Evolutionary conservation across 2,113 vertebrate genomes (phyloP).

Genomic region (Cyanoramphus novaezelandiae): DNA sequence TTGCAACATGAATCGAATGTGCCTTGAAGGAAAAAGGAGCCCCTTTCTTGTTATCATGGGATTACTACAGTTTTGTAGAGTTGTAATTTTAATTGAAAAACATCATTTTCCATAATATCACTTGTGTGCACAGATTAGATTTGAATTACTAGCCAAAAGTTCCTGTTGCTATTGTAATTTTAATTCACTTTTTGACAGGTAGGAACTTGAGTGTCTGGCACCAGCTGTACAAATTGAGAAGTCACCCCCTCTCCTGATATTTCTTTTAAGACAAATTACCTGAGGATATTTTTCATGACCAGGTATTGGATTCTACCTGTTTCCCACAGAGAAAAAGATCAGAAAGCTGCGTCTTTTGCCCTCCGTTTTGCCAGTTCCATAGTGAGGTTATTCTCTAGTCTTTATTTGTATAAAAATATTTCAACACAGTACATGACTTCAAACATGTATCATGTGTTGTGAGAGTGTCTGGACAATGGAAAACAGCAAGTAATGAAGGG

Average conservation of each 20-base stretch:
- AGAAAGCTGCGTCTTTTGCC: neutral
- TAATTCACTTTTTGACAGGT: neutral
- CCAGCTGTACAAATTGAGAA: conserved; percentile 29
- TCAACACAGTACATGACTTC: conserved; percentile 16
- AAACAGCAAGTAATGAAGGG: conserved; percentile 20
- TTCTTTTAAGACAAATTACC: conserved; percentile 31
- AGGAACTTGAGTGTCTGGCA: neutral
- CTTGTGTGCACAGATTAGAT: conserved; percentile 11
- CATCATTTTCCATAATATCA: neutral
- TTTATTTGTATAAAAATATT: conserved; percentile 54
- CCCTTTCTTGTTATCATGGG: neutral
- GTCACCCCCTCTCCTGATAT: neutral
- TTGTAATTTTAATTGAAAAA: conserved; percentile 35
- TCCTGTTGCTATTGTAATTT: neutral
- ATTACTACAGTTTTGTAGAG: neutral
- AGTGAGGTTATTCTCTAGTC: neutral
- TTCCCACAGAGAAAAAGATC: neutral
- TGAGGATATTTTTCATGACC: conserved; percentile 17
- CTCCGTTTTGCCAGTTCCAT: neutral
- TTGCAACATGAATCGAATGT: neutral
- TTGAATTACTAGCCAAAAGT: conserved; percentile 14
- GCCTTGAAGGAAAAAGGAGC: neutral
- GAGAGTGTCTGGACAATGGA: neutral
- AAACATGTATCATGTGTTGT: conserved; percentile 12
- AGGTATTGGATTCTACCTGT: neutral